phyloP scores from a whole-genome alignment of 92 coral and sea anemone species.

The Micromussa lordhowensis region DNA sequence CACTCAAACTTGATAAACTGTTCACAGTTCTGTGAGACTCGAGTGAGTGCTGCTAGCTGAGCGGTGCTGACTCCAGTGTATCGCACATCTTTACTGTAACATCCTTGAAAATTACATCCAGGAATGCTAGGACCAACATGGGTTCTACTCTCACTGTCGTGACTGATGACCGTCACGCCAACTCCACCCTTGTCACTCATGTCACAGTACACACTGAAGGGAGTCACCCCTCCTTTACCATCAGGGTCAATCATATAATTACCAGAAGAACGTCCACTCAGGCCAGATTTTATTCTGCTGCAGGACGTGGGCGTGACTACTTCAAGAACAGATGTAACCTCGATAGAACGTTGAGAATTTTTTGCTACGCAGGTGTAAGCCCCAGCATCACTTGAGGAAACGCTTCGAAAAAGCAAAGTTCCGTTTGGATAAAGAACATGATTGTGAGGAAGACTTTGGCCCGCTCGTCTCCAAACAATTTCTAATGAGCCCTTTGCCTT shows the following conservation, averaged over 20 bases:
- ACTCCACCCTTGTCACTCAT: slow-evolving; percentile 64
- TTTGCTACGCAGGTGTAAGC: slow-evolving; percentile 28
- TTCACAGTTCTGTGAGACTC: slow-evolving; percentile 69
- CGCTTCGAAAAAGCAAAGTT: slow-evolving; percentile 13
- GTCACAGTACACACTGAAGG: slow-evolving; percentile 52
- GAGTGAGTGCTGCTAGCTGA: slow-evolving; percentile 63
- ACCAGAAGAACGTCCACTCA: background rate
- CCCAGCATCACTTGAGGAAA: slow-evolving; percentile 16
- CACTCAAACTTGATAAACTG: slow-evolving; percentile 77
- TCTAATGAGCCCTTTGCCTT: background rate
- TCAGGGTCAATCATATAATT: slow-evolving; percentile 4
- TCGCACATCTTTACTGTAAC: too few relatives aligned
- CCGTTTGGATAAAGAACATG: slow-evolving; percentile 32
- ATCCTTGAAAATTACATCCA: too few relatives aligned
- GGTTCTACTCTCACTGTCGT: slow-evolving; percentile 55
- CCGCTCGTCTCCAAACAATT: background rate
- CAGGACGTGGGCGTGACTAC: slow-evolving; percentile 21
- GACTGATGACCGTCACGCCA: slow-evolving; percentile 60
- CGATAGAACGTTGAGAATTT: slow-evolving; percentile 40
- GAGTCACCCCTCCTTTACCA: slow-evolving; percentile 28
- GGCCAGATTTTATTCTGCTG: slow-evolving; percentile 14
- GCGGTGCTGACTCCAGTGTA: slow-evolving; percentile 6
- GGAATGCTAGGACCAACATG: background rate
- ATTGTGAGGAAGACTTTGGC: background rate
- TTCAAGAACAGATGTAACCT: slow-evolving; percentile 36